phyloP scores from a whole-genome alignment of 2,888 invertebrate species.

The Machimus rusticus region DNA sequence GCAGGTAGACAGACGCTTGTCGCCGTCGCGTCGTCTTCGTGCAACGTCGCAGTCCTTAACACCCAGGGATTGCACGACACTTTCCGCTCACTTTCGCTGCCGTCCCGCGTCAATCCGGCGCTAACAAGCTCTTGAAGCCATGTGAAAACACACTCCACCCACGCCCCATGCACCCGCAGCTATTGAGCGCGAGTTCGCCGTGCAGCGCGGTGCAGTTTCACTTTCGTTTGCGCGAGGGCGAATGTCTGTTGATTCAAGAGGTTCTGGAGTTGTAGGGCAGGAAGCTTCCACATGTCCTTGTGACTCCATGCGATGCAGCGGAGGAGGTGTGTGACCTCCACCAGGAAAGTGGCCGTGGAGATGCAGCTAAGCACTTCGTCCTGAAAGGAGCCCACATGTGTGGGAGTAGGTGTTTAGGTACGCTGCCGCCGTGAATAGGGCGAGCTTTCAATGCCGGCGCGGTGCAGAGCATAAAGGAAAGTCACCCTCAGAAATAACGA shows the following conservation, averaged over 20 bases:
- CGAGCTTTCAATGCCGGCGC: not conserved
- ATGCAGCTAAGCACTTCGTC: slow-evolving; percentile 2
- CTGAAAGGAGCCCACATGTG: not conserved
- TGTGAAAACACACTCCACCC: slow-evolving; percentile 11
- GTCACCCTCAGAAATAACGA: slow-evolving; percentile 7
- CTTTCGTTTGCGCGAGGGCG: slow-evolving; percentile 21
- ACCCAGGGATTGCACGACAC: not conserved
- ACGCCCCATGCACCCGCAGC: not conserved
- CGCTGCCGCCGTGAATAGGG: not conserved
- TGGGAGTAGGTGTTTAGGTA: not conserved
- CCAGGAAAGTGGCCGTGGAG: slow-evolving; percentile 6
- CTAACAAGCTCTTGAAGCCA: slow-evolving; percentile 13
- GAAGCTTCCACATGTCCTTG: slow-evolving; percentile 30
- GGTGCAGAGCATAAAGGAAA: not conserved
- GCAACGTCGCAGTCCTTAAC: not conserved
- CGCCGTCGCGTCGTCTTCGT: not conserved
- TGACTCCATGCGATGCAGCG: slow-evolving; percentile 11
- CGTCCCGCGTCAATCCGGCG: not conserved
- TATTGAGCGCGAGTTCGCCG: slow-evolving; percentile 5
- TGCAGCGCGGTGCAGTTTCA: slow-evolving; percentile 25
- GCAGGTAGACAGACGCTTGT: not conserved
- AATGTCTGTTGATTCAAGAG: slow-evolving; percentile 40
- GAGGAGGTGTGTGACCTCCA: slow-evolving; percentile 17
- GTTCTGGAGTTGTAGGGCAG: slow-evolving; percentile 22
- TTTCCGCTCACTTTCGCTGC: slow-evolving; percentile 24